Evolutionary conservation across 2,888 invertebrate species (phyloP).

Genomic region (Campoletis raptor): DNA sequence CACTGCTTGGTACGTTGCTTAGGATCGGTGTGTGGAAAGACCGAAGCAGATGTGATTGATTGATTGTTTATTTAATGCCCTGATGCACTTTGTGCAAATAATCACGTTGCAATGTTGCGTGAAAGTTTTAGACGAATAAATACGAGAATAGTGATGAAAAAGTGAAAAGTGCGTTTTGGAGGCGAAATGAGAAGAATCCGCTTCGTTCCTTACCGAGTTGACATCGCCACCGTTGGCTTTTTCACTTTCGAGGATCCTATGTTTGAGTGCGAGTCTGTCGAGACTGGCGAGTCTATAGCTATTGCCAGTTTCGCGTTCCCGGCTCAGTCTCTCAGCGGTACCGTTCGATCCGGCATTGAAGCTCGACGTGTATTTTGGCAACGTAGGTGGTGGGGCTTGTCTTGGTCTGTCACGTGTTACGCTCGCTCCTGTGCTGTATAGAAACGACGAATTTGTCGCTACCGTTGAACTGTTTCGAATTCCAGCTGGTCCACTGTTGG

Average conservation of each 20-base stretch:
- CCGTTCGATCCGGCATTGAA: slow-evolving; percentile 90
- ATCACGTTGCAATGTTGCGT: neutral
- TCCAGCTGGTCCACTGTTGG: slow-evolving; percentile 65
- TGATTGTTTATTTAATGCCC: neutral
- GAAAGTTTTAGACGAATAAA: neutral
- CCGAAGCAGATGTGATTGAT: neutral
- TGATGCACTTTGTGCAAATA: neutral
- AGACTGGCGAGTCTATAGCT: slow-evolving; percentile 92
- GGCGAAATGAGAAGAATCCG: neutral
- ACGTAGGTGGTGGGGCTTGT: slow-evolving; percentile 91
- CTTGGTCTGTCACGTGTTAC: slow-evolving; percentile 83
- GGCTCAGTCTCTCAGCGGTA: slow-evolving; percentile 86
- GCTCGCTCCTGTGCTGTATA: slow-evolving; percentile 80
- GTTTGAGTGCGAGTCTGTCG: slow-evolving; percentile 92
- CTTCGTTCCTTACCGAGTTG: slow-evolving; percentile 80
- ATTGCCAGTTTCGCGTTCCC: slow-evolving; percentile 90
- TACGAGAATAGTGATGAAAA: neutral
- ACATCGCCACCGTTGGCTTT: slow-evolving; percentile 85
- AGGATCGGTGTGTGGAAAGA: neutral
- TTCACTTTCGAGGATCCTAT: slow-evolving; percentile 92
- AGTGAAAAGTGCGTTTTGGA: neutral
- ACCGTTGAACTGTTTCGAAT: slow-evolving; percentile 68
- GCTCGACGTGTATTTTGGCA: slow-evolving; percentile 92
- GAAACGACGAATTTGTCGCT: slow-evolving; percentile 82
- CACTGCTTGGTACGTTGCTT: neutral